Evolutionary conservation across 1,140 invertebrate genomes (phyloP), one percentile per base, ranked within the genome.

Genomic region (Calosoma granatense): DNA sequence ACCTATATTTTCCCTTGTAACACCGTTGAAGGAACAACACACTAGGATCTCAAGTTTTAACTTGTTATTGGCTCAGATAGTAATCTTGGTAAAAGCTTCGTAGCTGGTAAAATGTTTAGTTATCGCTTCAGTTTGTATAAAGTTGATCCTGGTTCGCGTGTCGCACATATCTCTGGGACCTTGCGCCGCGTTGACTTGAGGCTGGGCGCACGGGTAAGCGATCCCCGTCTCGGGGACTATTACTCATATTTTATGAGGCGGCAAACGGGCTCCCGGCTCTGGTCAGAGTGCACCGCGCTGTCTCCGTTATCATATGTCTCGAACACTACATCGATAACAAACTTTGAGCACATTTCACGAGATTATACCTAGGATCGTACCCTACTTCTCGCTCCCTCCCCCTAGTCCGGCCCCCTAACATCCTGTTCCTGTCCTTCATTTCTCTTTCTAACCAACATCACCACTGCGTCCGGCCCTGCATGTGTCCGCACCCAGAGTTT

Each of bases 241-340:
- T 30, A 54, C 53, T 54, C 53, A 54, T 54, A 54, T 54, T 54
- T 54, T 54, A 54, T 54, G 53, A 54, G 53, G 22, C 53, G 53
- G 21, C 53, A 54, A 54, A 54, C 53, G 53, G 53, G 21, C 53
- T 47, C 9, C 17, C 3, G 9, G 41, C 41, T 6, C 17, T 47
- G 41, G 41, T 47, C 41, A 47, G 41, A 47, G 41, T 47, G 41
- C 41, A 47, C 41, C 41, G 41, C 41, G 41, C 41, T 47, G 41
- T 47, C 41, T 6, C 41, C 41, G 41, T 47, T 47, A 47, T 47
- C 41, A 47, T 47, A 47, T 47, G 41, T 47, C 41, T 47, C 15
- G 41, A 47, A 47, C 41, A 47, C 41, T 47, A 47, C 41, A 47
- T 47, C 41, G 41, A 47, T 47, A 47, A 47, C 41, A 47, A 47